Evolutionary conservation across 2,113 vertebrate genomes (phyloP).

Genomic region (Hydrochoerus hydrochaeris): DNA sequence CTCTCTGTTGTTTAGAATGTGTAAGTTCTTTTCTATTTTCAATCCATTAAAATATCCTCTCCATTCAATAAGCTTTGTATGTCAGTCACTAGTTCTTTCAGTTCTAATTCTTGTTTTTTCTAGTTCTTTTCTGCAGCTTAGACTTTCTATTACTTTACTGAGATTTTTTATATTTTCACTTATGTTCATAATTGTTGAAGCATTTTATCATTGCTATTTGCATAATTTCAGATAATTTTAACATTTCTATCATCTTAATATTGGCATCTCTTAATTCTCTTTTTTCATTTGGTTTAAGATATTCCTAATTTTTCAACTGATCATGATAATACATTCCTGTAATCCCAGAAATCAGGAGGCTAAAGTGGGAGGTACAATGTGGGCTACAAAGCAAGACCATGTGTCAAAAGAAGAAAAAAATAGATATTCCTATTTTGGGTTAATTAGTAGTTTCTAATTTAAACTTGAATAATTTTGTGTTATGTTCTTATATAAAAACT

Average conservation of each 20-base stretch:
- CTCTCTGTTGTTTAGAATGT: not conserved
- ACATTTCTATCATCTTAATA: not conserved
- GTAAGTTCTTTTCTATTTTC: not conserved
- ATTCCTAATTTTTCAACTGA: not conserved
- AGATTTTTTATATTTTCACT: not conserved
- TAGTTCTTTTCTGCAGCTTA: not conserved
- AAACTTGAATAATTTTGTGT: not conserved
- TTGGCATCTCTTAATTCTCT: not conserved
- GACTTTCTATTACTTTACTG: not conserved
- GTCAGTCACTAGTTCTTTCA: not conserved
- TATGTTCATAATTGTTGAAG: not conserved
- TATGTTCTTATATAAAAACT: not conserved
- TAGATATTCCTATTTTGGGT: not conserved
- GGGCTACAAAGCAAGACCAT: too few relatives aligned
- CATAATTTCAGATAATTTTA: not conserved
- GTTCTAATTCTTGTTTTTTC: not conserved
- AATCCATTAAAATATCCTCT: not conserved
- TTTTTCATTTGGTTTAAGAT: constrained; percentile 11
- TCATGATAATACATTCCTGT: too few relatives aligned
- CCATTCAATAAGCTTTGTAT: not conserved
- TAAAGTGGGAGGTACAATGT: too few relatives aligned
- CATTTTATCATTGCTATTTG: not conserved
- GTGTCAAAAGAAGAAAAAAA: too few relatives aligned
- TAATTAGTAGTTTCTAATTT: constrained; percentile 1
- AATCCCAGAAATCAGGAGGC: too few relatives aligned